Percentiles rank a stretch among this genome's conserved stretches.
Evolutionary conservation across 2,888 invertebrate species (phyloP).

Genomic region (Euproctis similis): DNA sequence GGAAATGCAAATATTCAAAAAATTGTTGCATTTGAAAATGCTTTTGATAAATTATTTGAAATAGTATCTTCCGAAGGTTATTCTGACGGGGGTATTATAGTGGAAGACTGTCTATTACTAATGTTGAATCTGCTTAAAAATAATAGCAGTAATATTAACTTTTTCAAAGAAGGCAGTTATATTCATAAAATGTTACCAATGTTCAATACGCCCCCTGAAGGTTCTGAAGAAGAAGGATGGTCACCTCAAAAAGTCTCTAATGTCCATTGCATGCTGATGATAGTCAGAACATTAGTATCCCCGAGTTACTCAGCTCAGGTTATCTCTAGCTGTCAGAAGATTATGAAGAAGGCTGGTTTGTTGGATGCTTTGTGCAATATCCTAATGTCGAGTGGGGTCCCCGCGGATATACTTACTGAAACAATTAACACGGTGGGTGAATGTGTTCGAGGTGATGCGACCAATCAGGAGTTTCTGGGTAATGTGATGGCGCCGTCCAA

Average conservation of each 20-base stretch:
- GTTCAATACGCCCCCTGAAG: slow-evolving; percentile 86
- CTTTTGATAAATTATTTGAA: slow-evolving; percentile 95
- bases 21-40: slow-evolving; percentile 99
- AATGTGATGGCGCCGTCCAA: slow-evolving; percentile 93
- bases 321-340: slow-evolving; percentile 88
- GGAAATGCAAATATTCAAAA: slow-evolving; percentile 98
- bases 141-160: slow-evolving; percentile 98
- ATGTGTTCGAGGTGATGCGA: slow-evolving; percentile 90
- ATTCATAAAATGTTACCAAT: slow-evolving; percentile 92
- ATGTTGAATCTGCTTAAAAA: slow-evolving; percentile 95
- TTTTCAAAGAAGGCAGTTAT: slow-evolving; percentile 98
- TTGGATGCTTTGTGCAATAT: slow-evolving; percentile 84
- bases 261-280: slow-evolving; percentile 92
- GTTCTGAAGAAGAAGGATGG: slow-evolving; percentile 86
- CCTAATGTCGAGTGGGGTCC: slow-evolving; percentile 96
- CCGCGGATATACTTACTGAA: slow-evolving; percentile 96
- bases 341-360: slow-evolving; percentile 87
- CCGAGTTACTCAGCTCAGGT: slow-evolving; percentile 94
- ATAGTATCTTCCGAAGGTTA: slow-evolving; percentile 94
- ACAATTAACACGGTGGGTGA: slow-evolving; percentile 97
- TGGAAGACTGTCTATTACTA: slow-evolving; percentile 96
- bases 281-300: slow-evolving; percentile 92
- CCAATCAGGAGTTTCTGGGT: slow-evolving; percentile 94
- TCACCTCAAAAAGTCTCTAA: slow-evolving; percentile 96
- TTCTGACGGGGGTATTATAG: slow-evolving; percentile 97